phyloP scores from a whole-genome alignment of 64 coral and sea anemone genomes.

The Pocillopora verrucosa region DNA sequence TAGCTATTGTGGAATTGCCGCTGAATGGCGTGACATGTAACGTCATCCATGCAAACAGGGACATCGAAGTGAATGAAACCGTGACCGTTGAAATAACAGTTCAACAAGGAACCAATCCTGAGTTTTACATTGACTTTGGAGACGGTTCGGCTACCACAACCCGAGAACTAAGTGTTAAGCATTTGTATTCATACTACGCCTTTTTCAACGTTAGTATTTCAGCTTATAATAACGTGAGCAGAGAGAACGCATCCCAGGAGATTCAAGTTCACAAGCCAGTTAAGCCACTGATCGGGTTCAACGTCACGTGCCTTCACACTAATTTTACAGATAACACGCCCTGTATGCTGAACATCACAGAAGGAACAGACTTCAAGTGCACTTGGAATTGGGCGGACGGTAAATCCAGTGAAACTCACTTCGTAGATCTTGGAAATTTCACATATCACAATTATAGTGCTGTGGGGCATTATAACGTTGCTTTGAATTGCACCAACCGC shows the following conservation, averaged over 20 bases:
- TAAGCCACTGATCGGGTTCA: conserved; percentile 57
- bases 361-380: conserved; percentile 84
- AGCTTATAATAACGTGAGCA: conserved; percentile 81
- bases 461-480: conserved; percentile 49
- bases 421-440: conserved; percentile 48
- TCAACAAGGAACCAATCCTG: conserved; percentile 56
- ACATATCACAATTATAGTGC: conserved; percentile 59
- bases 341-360: conserved; percentile 71
- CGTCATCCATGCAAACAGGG: conserved; percentile 63
- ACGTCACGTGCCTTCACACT: conserved; percentile 44
- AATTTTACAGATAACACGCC: conserved; percentile 65
- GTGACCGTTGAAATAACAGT: conserved; percentile 48
- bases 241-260: conserved; percentile 32
- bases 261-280: conserved; percentile 94
- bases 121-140: conserved; percentile 64
- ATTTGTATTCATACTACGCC: conserved; percentile 52
- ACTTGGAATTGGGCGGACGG: conserved; percentile 79
- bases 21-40: conserved; percentile 32
- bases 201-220: conserved; percentile 64
- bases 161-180: not conserved
- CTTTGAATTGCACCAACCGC: conserved; percentile 74
- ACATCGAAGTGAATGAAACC: conserved; percentile 94
- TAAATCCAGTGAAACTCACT: conserved; percentile 6
- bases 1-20: conserved; percentile 64
- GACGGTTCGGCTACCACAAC: conserved; percentile 36